phyloP scores from a whole-genome alignment of 1,140 invertebrate genomes.

The Popillia japonica region DNA sequence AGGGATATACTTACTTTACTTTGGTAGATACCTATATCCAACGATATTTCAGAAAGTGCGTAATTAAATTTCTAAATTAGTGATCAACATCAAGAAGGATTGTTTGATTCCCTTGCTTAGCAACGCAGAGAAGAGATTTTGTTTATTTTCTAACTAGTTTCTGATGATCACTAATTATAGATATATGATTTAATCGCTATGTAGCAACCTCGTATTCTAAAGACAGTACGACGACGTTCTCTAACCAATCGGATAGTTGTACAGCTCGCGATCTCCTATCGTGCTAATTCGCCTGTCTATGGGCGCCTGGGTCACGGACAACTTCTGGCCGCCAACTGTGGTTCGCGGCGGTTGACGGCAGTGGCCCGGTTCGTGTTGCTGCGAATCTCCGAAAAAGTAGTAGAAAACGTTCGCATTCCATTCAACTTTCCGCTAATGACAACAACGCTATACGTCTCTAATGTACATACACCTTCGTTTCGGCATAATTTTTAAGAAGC shows the following conservation, averaged over 20 bases:
- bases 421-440: not conserved
- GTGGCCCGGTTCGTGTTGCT: not conserved
- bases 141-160: too few relatives aligned
- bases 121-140: too few relatives aligned
- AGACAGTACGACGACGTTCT: slow-evolving; percentile 3
- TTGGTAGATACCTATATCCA: too few relatives aligned
- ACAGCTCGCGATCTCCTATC: not conserved
- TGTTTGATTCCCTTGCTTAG: too few relatives aligned
- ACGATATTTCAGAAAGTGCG: too few relatives aligned
- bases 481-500: not conserved
- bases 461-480: not conserved
- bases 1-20: too few relatives aligned
- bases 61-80: too few relatives aligned
- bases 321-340: not conserved
- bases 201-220: not conserved
- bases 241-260: not conserved
- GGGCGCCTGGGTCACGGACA: slow-evolving; percentile 20
- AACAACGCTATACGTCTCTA: not conserved
- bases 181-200: not conserved
- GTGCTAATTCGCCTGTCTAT: slow-evolving; percentile 16
- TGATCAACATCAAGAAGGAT: too few relatives aligned
- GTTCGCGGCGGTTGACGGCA: slow-evolving; percentile 15
- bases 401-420: slow-evolving; percentile 19
- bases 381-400: not conserved
- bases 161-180: not conserved